phyloP scores from a whole-genome alignment of 2,797 vertebrate species.

The Fistularia tabacaria region DNA sequence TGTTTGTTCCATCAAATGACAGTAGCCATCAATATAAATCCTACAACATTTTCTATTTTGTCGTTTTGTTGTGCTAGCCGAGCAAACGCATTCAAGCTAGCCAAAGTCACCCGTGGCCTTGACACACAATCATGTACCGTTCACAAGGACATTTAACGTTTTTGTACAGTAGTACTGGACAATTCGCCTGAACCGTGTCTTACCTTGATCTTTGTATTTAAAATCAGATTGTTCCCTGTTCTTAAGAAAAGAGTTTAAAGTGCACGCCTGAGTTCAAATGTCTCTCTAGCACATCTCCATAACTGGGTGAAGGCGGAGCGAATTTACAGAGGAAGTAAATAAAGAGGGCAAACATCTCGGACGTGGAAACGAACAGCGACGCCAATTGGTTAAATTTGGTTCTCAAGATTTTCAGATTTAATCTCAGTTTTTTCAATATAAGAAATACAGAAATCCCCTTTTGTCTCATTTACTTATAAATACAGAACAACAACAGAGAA shows the following conservation, averaged over 20 bases:
- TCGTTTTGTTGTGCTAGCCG: slow-evolving; percentile 28
- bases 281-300: slow-evolving; percentile 56
- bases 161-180: fast-evolving
- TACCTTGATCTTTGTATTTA: slow-evolving; percentile 29
- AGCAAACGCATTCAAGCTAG: slow-evolving; percentile 20
- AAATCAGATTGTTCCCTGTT: fast-evolving
- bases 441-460: too few species aligned
- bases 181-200: fast-evolving
- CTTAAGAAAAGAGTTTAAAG: not conserved
- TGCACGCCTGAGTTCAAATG: slow-evolving; percentile 26
- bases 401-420: not conserved
- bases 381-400: slow-evolving; percentile 1
- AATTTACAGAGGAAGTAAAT: not conserved
- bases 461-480: too few species aligned
- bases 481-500: too few species aligned
- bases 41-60: too few species aligned
- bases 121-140: slow-evolving; percentile 14
- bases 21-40: too few species aligned
- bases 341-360: not conserved
- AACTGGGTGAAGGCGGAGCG: slow-evolving; percentile 52
- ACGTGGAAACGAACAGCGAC: slow-evolving; percentile 33
- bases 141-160: fast-evolving
- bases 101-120: slow-evolving; percentile 55
- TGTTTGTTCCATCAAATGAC: too few species aligned
- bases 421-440: not conserved